These are phyloP conservation scores for Zaprionus africanus DNA, from an alignment of 1,140 invertebrate genomes.

Conservation along the genomic window DNA sequence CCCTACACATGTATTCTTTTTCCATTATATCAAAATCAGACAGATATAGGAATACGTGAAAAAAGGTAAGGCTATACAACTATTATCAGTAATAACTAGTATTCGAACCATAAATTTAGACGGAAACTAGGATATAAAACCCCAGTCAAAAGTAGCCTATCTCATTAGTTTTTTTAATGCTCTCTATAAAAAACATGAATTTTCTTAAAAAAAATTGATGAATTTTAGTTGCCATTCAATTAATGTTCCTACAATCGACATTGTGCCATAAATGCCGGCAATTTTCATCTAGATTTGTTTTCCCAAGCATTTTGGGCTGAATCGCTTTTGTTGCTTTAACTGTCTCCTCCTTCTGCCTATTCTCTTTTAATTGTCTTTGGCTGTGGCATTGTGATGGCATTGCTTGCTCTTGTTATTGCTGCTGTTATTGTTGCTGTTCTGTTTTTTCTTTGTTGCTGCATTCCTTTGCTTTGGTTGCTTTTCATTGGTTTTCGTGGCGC, in stretches of 20 bases:
- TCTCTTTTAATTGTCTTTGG: slow-evolving; percentile 52
- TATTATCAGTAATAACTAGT: too few relatives aligned
- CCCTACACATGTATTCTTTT: too few relatives aligned
- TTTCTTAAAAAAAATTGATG: neutral
- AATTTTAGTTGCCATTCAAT: neutral
- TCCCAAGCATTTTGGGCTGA: slow-evolving; percentile 8
- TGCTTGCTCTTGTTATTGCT: slow-evolving; percentile 58
- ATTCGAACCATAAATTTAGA: too few relatives aligned
- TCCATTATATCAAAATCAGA: too few relatives aligned
- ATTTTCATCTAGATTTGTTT: slow-evolving; percentile 42
- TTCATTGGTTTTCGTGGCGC: slow-evolving; percentile 70
- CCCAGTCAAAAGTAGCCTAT: too few relatives aligned
- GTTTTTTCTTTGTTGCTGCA: slow-evolving; percentile 65
- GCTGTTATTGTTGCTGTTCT: slow-evolving; percentile 23
- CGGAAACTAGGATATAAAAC: too few relatives aligned
- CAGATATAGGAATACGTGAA: too few relatives aligned
- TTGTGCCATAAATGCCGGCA: slow-evolving; percentile 22
- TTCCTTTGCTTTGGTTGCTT: slow-evolving; percentile 73
- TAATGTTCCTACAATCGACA: neutral
- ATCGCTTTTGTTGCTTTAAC: slow-evolving; percentile 28
- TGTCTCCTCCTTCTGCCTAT: slow-evolving; percentile 32
- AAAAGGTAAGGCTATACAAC: too few relatives aligned
- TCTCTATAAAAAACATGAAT: neutral
- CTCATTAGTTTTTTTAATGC: neutral
- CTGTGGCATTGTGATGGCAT: slow-evolving; percentile 57